A percentile compares a stretch with the other conserved stretches of the same genome.
Conservation (phyloP, 2,888 invertebrate genomes). For the Pemphredon lugubris region DNA sequence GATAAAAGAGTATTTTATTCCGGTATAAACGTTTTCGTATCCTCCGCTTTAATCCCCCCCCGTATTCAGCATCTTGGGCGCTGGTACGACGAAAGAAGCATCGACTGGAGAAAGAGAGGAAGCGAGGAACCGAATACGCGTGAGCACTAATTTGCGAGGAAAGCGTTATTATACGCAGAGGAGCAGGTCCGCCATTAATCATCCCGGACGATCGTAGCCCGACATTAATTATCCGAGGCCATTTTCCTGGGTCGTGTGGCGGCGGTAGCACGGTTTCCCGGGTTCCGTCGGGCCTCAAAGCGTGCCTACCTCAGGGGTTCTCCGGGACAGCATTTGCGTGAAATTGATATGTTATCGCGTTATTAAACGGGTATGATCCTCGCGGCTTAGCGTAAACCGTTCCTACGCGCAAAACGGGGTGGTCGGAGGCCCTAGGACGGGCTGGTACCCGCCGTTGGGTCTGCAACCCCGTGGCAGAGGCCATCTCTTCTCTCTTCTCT, state of each 20-base stretch:
- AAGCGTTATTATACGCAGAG: conserved; percentile 73
- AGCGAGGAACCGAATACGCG: conserved; percentile 59
- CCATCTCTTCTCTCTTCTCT: conserved; percentile 5
- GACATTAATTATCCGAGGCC: conserved; percentile 78
- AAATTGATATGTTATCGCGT: conserved; percentile 78
- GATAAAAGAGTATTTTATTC: conserved; percentile 22
- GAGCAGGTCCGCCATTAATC: conserved; percentile 73
- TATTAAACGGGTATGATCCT: conserved; percentile 73
- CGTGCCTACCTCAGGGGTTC: conserved; percentile 68
- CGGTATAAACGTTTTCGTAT: conserved; percentile 31
- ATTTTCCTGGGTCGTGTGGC: conserved; percentile 72
- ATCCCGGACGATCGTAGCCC: conserved; percentile 74
- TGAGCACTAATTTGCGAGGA: conserved; percentile 74
- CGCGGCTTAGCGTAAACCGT: conserved; percentile 68
- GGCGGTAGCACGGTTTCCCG: conserved; percentile 64
- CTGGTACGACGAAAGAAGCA: conserved; percentile 48
- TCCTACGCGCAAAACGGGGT: conserved; percentile 55
- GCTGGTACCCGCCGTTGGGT: conserved; percentile 36
- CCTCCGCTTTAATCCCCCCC: conserved; percentile 18
- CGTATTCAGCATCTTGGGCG: conserved; percentile 28
- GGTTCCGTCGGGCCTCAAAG: conserved; percentile 62
- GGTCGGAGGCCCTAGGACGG: conserved; percentile 49
- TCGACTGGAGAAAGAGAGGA: conserved; percentile 55
- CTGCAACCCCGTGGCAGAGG: conserved; percentile 22
- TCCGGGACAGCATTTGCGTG: conserved; percentile 69